Base-by-base conservation (phyloP, 2,888 invertebrate species). In the Chalcosyrphus nemorum region DNA sequence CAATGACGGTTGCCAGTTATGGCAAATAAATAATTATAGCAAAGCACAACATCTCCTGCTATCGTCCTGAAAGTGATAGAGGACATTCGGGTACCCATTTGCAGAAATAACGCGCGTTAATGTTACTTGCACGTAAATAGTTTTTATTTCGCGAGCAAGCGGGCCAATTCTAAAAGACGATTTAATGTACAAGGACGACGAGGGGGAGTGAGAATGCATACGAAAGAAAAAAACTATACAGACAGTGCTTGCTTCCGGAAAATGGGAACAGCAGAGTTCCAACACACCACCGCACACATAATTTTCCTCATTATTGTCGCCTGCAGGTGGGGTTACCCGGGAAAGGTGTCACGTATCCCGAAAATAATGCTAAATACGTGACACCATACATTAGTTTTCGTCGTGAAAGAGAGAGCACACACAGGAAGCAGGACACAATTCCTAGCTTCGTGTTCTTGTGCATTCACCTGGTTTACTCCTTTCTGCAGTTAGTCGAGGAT, bases 321-420 rank as follows among this genome's bases (percentile, higher is more conserved):
- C 65, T 77, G 54, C 65, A 38, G 71, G 70, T 57, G 63, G 52
- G 43, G 81, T 50, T 57, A 50, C 57, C 70, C n/a, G 13, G 38
- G 43, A 63, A 43, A 50, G 65, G 71, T 57, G 52, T 71, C 81
- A 81, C 81, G 81, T 81, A 76, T 59, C 56, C 76, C 71, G 65
- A 81, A 77, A 81, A 81, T 81, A 81, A 81, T 81, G 81, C 76
- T 81, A 81, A 81, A 81, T 81, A 81, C 81, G 81, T 81, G 81
- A 76, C 81, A 71, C 61, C 71, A 71, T 81, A 76, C 81, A 81
- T 81, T 81, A 65, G 81, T 52, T 59, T 65, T 59, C 27, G 41
- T 35, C 27, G 41, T 35, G n/a, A 70, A 81, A 35, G 54, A 43
- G 27, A 54, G 27, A 54, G 29, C 45, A 38, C 43, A 57, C 59